A percentile compares a stretch with the other conserved stretches of the same genome.
Evolutionary conservation across 2,113 vertebrate genomes (phyloP).

Genomic region (Thermophis baileyi): DNA sequence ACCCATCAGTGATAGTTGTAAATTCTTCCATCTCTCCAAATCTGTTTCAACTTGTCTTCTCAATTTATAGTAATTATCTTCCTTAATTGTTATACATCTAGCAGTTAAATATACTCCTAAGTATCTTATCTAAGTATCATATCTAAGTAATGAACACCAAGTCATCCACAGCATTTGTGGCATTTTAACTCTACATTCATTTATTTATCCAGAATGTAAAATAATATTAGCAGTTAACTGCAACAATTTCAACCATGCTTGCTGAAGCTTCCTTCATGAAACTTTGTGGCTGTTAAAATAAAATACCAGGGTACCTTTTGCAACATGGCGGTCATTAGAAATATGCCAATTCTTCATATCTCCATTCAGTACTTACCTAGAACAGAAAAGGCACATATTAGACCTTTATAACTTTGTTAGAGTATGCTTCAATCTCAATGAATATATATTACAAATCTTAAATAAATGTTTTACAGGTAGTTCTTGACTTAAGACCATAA

Average conservation of each 20-base stretch:
- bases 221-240: background rate
- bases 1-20: too few species aligned
- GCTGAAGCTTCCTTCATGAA: background rate
- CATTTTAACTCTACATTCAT: background rate
- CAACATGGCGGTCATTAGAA: slow-evolving; percentile 77
- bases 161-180: accelerated
- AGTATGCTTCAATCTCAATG: background rate
- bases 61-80: too few species aligned
- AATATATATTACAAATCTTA: background rate
- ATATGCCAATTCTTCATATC: slow-evolving; percentile 70
- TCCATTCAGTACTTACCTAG: slow-evolving; percentile 76
- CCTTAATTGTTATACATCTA: too few species aligned
- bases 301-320: slow-evolving; percentile 75
- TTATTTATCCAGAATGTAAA: background rate
- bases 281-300: slow-evolving; percentile 6
- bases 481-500: background rate
- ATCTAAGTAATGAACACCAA: too few species aligned
- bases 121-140: too few species aligned
- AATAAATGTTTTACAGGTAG: background rate
- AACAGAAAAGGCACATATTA: slow-evolving; percentile 41
- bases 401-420: slow-evolving; percentile 4
- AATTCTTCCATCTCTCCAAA: too few species aligned
- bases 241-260: background rate
- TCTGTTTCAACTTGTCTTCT: too few species aligned
- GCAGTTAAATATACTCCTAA: too few species aligned